Evolutionary conservation across 2,888 invertebrate species (phyloP), one percentile per base, ranked within the genome.

Genomic region (Polietes domitor): DNA sequence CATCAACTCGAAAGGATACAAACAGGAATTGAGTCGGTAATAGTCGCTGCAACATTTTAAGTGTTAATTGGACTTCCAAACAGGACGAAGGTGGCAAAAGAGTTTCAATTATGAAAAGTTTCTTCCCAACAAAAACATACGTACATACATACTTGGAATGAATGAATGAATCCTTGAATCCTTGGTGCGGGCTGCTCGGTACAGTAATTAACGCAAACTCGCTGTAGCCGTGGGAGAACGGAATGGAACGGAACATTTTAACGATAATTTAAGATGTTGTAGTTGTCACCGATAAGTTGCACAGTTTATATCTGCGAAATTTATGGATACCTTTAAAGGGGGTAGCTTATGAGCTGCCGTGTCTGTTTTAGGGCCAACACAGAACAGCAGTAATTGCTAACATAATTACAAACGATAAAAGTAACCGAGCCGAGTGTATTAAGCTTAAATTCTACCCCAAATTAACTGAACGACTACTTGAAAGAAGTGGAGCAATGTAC

Each of bases 1-100:
- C n/a, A 32, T 32, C 5, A 32, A 32, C 32, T 32, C 3, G 32
- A 32, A 32, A 32, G 32, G 7, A 21, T 19, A 21, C 5, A 65
- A 9, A 37, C 28, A 63, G 4, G 41, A 37, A 3, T 32, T n/a
- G 15, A 12, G 65, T 7, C 2, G 4, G 41, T 10, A 19, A 68
- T 68, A 41, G 41, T 6, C 41, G 41, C 41, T 15, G 41, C 68
- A 70, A 47, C 47, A 24, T 37, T 70, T 70, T n/a, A 70, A 47
- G 12, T 24, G 43, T 70, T 70, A 70, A 70, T 70, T 70, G 68
- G 37, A 70, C 28, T 24, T 70, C n/a, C 24, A 4, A 24, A 47
- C 47, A 70, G 19, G 17, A n/a, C n/a, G n/a, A n/a, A 10, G 43
- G 6, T 3, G 17, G 17, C 24, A 55, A 55, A 19, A 41, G 41